These are phyloP conservation scores for Cephalopholis sonnerati DNA, from an alignment of 2,113 vertebrate species.

Conservation along the genomic window DNA sequence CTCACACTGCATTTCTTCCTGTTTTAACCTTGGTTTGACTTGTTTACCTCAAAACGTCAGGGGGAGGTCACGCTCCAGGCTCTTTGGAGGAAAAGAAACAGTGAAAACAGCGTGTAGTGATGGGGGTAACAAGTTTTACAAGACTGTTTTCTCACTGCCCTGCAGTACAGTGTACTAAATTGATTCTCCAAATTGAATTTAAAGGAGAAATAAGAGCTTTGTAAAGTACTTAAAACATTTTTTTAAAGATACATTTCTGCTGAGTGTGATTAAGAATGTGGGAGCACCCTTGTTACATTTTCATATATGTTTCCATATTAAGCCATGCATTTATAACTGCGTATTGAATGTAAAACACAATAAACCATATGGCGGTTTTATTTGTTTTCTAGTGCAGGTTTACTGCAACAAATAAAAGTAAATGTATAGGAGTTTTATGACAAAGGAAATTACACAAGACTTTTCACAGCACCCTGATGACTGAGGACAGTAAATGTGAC, in stretches of 20 bases:
- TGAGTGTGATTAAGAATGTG: slow-evolving; percentile 17
- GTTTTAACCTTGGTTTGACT: slow-evolving; percentile 82
- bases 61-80: slow-evolving; percentile 62
- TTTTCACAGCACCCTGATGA: slow-evolving; percentile 79
- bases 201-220: slow-evolving; percentile 7
- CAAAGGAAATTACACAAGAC: slow-evolving; percentile 77
- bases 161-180: background rate
- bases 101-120: slow-evolving; percentile 27
- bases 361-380: slow-evolving; percentile 84
- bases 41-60: slow-evolving; percentile 74
- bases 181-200: slow-evolving; percentile 34
- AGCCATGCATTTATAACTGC: slow-evolving; percentile 64
- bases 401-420: slow-evolving; percentile 83
- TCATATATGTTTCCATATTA: slow-evolving; percentile 72
- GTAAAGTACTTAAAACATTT: slow-evolving; percentile 19
- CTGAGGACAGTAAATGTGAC: slow-evolving; percentile 80
- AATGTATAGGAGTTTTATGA: slow-evolving; percentile 82
- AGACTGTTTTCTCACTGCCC: slow-evolving; percentile 9
- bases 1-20: slow-evolving; percentile 67
- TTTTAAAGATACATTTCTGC: slow-evolving; percentile 28
- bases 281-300: slow-evolving; percentile 25
- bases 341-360: slow-evolving; percentile 75
- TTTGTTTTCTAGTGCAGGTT: slow-evolving; percentile 78
- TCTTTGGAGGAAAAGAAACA: slow-evolving; percentile 43
- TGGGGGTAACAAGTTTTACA: slow-evolving; percentile 38